A percentile compares a stretch with the other conserved stretches of the same genome.
Conservation (phyloP, 2,888 invertebrate species). For the Hecatera dysodea region DNA sequence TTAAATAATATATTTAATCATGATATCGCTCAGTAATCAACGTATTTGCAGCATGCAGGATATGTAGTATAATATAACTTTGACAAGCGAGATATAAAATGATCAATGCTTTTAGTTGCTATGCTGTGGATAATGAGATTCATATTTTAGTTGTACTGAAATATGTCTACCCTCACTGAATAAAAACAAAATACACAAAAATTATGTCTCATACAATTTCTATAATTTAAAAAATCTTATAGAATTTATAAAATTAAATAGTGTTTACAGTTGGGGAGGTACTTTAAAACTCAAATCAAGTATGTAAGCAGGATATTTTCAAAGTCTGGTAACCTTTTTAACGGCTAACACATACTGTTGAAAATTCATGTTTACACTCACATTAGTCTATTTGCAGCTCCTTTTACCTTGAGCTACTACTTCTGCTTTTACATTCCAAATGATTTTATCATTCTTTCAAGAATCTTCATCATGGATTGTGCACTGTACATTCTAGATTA, state of each 20-base stretch:
- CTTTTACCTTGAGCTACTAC: slow-evolving; percentile 32
- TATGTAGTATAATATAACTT: not conserved
- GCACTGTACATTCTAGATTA: not conserved
- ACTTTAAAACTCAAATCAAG: not conserved
- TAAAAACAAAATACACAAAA: not conserved
- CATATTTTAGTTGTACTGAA: not conserved
- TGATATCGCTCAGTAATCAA: not conserved
- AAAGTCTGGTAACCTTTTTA: not conserved
- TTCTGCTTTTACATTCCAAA: slow-evolving; percentile 19
- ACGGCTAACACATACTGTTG: not conserved
- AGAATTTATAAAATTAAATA: too few relatives aligned
- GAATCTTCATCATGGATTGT: not conserved
- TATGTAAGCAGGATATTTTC: not conserved
- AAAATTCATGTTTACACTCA: slow-evolving; percentile 1
- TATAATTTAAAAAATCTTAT: too few relatives aligned
- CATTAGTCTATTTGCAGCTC: slow-evolving; percentile 31
- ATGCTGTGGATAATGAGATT: not conserved
- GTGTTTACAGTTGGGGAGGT: too few relatives aligned
- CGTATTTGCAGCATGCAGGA: not conserved
- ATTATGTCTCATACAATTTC: too few relatives aligned
- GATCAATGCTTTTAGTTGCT: slow-evolving; percentile 22
- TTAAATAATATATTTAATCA: not conserved
- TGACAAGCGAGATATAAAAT: slow-evolving; percentile 3
- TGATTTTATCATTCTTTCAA: slow-evolving; percentile 4
- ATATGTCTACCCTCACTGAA: slow-evolving; percentile 13